Percentiles rank a stretch among this genome's conserved stretches.
phyloP scores from a whole-genome alignment of 2,797 vertebrate genomes.

The Miichthys miiuy region DNA sequence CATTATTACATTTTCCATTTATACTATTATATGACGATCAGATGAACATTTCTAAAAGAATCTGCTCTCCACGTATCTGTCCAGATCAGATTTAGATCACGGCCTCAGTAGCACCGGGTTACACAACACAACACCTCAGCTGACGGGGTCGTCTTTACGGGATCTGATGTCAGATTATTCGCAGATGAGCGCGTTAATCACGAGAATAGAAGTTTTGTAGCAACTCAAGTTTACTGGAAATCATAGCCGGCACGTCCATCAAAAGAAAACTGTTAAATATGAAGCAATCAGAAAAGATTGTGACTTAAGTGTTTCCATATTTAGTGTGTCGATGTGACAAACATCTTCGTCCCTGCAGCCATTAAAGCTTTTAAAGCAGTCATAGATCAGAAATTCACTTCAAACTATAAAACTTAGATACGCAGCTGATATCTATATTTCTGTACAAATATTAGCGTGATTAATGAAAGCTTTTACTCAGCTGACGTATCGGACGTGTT shows the following conservation, averaged over 20 bases:
- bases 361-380: background rate
- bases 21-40: conserved; percentile 3
- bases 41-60: conserved; percentile 4
- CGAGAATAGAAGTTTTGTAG: conserved; percentile 1
- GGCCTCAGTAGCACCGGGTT: conserved; percentile 6
- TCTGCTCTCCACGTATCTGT: conserved; percentile 5
- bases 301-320: conserved; percentile 14
- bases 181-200: conserved; percentile 6
- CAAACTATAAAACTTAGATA: background rate
- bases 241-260: background rate
- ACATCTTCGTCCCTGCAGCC: conserved; percentile 4
- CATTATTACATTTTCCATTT: conserved; percentile 11
- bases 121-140: background rate
- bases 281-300: background rate
- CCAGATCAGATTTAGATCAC: background rate
- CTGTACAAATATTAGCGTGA: background rate
- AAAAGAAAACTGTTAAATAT: background rate
- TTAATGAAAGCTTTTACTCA: background rate
- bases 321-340: conserved; percentile 2
- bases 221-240: conserved; percentile 13
- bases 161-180: conserved; percentile 19
- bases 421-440: background rate
- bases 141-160: background rate
- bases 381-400: no score
- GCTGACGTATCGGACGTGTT: background rate